Evolutionary conservation across 2,797 vertebrate species (phyloP).

Genomic region (Hydrocynus forskahlii): DNA sequence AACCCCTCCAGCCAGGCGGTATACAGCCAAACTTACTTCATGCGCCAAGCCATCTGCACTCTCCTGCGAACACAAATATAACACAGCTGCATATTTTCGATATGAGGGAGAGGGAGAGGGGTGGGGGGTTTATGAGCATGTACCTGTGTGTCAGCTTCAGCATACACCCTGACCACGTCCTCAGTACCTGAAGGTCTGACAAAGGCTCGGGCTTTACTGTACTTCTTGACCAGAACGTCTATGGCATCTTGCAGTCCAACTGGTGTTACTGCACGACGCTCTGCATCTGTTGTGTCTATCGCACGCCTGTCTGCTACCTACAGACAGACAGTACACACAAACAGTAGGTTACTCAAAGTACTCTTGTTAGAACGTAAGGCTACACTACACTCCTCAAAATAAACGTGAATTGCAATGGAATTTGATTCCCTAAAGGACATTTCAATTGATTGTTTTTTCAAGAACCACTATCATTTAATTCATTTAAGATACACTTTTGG

Average conservation of each 20-base stretch:
- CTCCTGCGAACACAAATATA: conserved; percentile 78
- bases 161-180: conserved; percentile 90
- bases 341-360: background rate
- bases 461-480: no score
- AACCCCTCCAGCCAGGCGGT: conserved; percentile 85
- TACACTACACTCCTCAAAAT: no score
- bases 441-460: no score
- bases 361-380: background rate
- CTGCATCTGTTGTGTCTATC: conserved; percentile 90
- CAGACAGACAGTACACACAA: conserved; percentile 1
- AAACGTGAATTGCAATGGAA: no score
- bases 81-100: background rate
- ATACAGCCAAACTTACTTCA: conserved; percentile 89
- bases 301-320: conserved; percentile 89
- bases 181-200: conserved; percentile 95
- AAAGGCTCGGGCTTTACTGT: conserved; percentile 83
- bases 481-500: no score
- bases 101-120: background rate
- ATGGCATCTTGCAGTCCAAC: conserved; percentile 88
- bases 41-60: conserved; percentile 85
- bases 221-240: conserved; percentile 81
- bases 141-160: conserved; percentile 94
- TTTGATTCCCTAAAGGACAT: no score
- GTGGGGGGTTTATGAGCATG: no score
- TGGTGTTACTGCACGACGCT: conserved; percentile 82